Base-by-base conservation (phyloP, 1,140 invertebrate genomes). In the Drosophila sproati region DNA sequence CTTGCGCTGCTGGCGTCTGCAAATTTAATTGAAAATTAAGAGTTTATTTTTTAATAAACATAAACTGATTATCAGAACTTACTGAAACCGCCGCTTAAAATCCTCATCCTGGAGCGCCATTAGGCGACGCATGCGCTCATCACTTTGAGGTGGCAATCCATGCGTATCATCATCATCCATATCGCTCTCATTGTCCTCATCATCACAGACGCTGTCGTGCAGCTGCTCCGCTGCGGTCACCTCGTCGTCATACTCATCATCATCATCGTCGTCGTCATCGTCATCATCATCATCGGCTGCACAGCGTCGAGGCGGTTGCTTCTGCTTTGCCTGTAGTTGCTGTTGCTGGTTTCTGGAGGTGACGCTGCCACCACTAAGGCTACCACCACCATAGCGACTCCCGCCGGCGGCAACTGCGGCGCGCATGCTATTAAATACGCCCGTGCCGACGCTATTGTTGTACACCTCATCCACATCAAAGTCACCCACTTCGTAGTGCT, bases 231-330 rank as follows among this genome's bases (percentile, higher is more conserved):
- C 81, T 62, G 80, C 83, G 43, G 74, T 86, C 56, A 71, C 81
- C 69, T 88, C 81, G 48, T 86, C 82, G 39, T 86, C 83, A 39
- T 60, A 80, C 10, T 60, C 95, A 82, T 96, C 95, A n/a, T 96
- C 73, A 32, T 95, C 95, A 85, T 96, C 77, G 93, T n/a, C 77
- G 93, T n/a, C 95, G 95, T 96, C 77, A 29, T 95, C 95, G 83
- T 96, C 73, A 93, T 8, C 95, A 95, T n/a, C 95, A 95, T 91
- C 96, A 95, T 63, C 96, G 31, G 81, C 87, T 12, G 63, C 71
- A 59, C 82, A 82, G 12, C 87, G 86, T 29, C 75, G 68, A 20
- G 63, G 59, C 34, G 77, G 50, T 69, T 70, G 70, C 29, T 82
- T 67, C 48, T 83, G 64, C 35, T 69, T 48, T 51, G 43, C 39